Base-by-base conservation (phyloP, 2,888 invertebrate species). In the Nesidiocoris tenuis region DNA sequence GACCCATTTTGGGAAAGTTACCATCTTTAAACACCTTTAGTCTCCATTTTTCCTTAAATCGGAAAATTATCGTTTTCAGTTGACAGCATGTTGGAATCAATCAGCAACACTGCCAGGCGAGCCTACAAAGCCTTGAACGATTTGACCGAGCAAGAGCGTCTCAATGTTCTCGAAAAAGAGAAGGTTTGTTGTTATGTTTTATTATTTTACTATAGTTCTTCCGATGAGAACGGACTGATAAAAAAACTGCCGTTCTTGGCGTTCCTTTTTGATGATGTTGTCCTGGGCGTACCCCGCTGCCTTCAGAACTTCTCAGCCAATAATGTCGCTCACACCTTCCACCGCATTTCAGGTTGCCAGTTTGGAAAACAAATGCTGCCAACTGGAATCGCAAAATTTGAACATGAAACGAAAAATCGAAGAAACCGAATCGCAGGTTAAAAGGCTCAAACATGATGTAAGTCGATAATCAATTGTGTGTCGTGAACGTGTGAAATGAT, bases 351-450 rank as follows among this genome's bases (percentile, higher is more conserved):
- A 87, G 90, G 75, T 77, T 74, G 67, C 72, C 61, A 87, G 67
- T 86, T 91, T 57, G 85, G 93, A 55, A 88, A 88, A 76, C 9
- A 86, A 88, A 78, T 82, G 93, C 18, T 83, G 90, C 63, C 88
- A 89, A 12, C 83, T 92, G 70, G 92, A 95, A 80, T 90, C 74
- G 9, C 75, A 79, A 57, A 71, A 77, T 2, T 65, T 76, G 2
- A 74, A 74, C 0, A 59, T 81, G 55, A 80, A 81, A 77, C 78
- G 79, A 74, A 80, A 81, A 76, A 24, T 79, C 16, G 79, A 77
- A 16, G 79, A 79, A 16, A 64, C 76, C 39, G 80, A 79, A 59
- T 75, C 71, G 3, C 56, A 57, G 0, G 57, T 78, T 0, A 80
- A 80, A 75, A 78, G 77, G 71, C 68, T 81, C 7, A 79, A 80